phyloP scores from a whole-genome alignment of 2,113 vertebrate species.

The Gopherus flavomarginatus region DNA sequence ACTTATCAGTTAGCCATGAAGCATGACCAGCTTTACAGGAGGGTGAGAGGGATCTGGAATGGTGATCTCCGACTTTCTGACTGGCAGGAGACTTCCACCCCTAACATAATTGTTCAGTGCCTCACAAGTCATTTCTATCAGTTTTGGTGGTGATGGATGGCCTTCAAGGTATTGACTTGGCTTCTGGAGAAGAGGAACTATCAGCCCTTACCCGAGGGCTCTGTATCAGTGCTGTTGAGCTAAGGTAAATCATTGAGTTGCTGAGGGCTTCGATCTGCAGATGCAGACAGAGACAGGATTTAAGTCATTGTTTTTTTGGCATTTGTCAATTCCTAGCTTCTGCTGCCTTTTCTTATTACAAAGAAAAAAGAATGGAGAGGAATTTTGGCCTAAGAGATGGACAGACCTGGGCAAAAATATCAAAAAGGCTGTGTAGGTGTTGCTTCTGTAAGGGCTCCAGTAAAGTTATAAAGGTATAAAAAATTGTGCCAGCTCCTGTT shows the following conservation, averaged over 20 bases:
- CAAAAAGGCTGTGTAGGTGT: background rate
- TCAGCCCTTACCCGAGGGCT: background rate
- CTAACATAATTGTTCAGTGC: fast-evolving
- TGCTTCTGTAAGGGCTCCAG: background rate
- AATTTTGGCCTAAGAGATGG: background rate
- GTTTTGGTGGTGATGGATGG: background rate
- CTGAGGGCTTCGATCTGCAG: background rate
- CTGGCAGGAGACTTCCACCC: background rate
- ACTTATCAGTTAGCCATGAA: background rate
- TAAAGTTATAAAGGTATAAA: background rate
- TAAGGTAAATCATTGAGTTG: background rate
- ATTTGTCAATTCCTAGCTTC: background rate
- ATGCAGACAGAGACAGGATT: background rate
- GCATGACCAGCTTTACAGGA: background rate
- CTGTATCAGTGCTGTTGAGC: background rate
- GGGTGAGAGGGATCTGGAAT: background rate
- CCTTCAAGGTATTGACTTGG: background rate
- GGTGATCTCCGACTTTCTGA: background rate
- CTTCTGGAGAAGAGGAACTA: background rate
- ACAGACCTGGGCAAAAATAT: constrained; percentile 8
- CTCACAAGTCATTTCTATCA: background rate
- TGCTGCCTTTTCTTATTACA: background rate
- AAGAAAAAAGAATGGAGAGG: background rate
- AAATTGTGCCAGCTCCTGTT: background rate
- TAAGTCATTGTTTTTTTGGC: background rate